Conservation (phyloP, 2,797 vertebrate species). For the Cygnus olor region DNA sequence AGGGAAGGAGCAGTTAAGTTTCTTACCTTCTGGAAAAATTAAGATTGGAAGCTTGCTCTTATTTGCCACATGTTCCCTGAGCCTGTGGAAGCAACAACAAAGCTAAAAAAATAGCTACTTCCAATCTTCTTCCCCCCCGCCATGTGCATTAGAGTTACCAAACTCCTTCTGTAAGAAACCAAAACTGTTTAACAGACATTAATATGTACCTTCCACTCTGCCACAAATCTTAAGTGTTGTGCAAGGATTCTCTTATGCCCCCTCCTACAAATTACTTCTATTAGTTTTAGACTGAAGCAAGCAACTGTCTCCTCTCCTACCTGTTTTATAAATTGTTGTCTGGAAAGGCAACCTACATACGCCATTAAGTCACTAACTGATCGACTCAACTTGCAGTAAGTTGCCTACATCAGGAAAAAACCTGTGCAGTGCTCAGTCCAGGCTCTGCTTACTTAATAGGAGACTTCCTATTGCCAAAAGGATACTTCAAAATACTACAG, state of each 20-base stretch:
- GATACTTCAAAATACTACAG: neutral
- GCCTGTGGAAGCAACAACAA: slow-evolving; percentile 77
- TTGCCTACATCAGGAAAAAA: neutral
- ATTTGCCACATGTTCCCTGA: slow-evolving; percentile 88
- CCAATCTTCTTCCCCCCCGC: neutral
- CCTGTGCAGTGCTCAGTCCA: neutral
- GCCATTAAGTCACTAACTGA: neutral
- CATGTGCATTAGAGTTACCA: neutral
- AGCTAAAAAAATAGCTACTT: neutral
- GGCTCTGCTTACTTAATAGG: neutral
- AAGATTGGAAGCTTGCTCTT: slow-evolving; percentile 93
- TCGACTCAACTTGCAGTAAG: neutral
- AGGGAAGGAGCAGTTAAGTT: neutral
- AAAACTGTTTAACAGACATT: neutral
- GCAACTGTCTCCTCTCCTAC: neutral
- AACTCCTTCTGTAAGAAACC: neutral
- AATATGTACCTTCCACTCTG: neutral
- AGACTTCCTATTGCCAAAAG: neutral
- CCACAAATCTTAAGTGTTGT: neutral
- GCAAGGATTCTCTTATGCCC: neutral
- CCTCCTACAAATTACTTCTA: neutral
- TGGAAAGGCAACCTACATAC: neutral
- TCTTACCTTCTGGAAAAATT: slow-evolving; percentile 96
- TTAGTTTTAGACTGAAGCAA: neutral
- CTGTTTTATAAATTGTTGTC: neutral